Evolutionary conservation across 2,888 invertebrate species (phyloP), one percentile per base, ranked within the genome.

Genomic region (Spatulosminthurus flaviceps): DNA sequence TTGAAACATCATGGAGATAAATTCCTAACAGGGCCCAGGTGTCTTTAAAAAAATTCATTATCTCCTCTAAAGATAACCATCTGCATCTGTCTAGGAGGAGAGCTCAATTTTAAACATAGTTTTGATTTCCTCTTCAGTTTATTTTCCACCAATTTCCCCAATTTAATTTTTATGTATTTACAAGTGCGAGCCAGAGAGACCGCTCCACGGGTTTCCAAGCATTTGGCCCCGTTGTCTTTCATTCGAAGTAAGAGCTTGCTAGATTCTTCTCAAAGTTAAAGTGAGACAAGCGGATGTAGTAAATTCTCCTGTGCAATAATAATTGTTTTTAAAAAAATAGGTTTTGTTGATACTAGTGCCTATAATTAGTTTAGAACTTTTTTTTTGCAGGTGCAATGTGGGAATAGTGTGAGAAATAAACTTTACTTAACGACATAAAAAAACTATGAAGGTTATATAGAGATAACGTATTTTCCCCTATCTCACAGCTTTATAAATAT

Each of bases 11-110:
- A 24, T 13, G 28, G 5, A 5, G 21, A 28, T 2, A 7, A 21
- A 43, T n/a, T 60, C 29, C 61, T 61, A 22, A 64, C 74, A 74
- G 64, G 74, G 34, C 74, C 74, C 74, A 74, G 64, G 74, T 74
- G 74, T 61, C 34, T 74, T 61, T 22, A 74, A 73, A 73, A 51
- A 34, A 60, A 60, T 74, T 72, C 71, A 74, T 74, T 74, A 41
- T 74, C 26, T 9, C 34, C 29, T 22, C 34, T 13, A 74, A 74
- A 34, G 74, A 74, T 74, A 74, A 74, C 74, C 61, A 74, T 64
- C 64, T 28, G 42, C 51, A 41, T 70, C 34, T 70, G 26, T 43
- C 72, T 24, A 13, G 24, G 43, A 24, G 42, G 51, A 51, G 41
- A 71, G 41, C 43, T 72, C 72, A 72, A 72, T 72, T 72, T 43